Evolutionary conservation across 2,888 invertebrate species (phyloP), one percentile per base, ranked within the genome.

Genomic region (Brachyopa scutellaris): DNA sequence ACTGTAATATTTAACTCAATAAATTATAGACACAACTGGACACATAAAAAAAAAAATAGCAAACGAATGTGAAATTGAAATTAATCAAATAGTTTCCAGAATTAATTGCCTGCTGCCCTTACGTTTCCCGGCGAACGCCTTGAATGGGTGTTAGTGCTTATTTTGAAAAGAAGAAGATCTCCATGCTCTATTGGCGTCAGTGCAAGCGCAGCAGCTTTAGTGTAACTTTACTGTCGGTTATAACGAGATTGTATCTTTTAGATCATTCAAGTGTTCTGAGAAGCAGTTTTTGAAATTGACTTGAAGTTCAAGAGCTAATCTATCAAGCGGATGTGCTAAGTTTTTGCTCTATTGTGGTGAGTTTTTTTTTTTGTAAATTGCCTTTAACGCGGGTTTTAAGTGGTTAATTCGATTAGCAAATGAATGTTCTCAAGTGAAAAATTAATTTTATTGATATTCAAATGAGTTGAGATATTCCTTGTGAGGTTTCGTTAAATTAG

Each of bases 361-460:
- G 70, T 61, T 45, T 45, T 17, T 9, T 5, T 15, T 13, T 5
- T 57, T 40, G 23, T 21, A n/a, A 21, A n/a, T 8, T 31, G 9
- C 8, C 6, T 17, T 15, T 9, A 29, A 49, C 4, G 49, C 17
- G 19, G 42, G 21, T 42, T n/a, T 33, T 19, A 21, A 36, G 53
- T 33, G 53, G 11, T 19, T 42, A 31, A 42, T 61, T 61, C 8
- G n/a, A 31, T 31, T 45, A 7, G 31, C 15, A 29, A 36, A 31
- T 15, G n/a, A n/a, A n/a, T 33, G 9, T 29, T 11, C 11, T 13
- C 1, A 26, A 19, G 17, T 7, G 8, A 3, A 29, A 53, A 40
- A 45, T 8, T 72, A 61, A 8, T 72, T 42, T 45, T 72, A 53
- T 72, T 72, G 61, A 72, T 72, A 72, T 72, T 72, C 61, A 62